Evolutionary conservation across 2,113 vertebrate species (phyloP).

Genomic region (Aspidoscelis tigris): DNA sequence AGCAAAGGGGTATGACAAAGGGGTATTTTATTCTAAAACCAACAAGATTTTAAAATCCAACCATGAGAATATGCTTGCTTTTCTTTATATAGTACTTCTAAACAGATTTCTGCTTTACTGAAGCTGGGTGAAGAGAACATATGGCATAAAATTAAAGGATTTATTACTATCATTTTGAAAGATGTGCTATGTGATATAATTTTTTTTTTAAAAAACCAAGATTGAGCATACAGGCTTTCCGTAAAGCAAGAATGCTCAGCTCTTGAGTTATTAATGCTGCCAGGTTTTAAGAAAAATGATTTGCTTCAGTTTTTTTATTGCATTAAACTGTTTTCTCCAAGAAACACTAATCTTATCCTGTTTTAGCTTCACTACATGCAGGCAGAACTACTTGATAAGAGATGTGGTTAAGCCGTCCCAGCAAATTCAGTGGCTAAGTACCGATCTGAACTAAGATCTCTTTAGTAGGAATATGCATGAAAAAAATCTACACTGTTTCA

Average conservation of each 20-base stretch:
- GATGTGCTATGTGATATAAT: not conserved
- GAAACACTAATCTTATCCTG: not conserved
- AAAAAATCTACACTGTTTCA: too few relatives aligned
- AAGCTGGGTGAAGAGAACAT: not conserved
- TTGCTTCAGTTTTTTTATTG: not conserved
- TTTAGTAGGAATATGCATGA: too few relatives aligned
- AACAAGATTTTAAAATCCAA: not conserved
- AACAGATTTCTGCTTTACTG: not conserved
- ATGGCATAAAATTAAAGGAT: not conserved
- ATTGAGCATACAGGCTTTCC: too few relatives aligned
- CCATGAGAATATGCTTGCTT: not conserved
- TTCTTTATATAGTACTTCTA: not conserved
- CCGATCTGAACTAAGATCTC: too few relatives aligned
- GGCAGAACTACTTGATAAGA: too few relatives aligned
- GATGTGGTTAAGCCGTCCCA: not conserved
- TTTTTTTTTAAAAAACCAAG: not conserved
- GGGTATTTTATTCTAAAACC: not conserved
- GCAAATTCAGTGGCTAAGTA: not conserved
- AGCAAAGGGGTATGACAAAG: conserved; percentile 16
- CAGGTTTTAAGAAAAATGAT: not conserved
- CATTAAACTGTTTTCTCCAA: not conserved
- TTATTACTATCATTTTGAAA: not conserved
- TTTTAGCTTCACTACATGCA: not conserved
- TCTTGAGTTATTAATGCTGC: not conserved
- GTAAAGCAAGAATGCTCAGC: not conserved